phyloP scores from a whole-genome alignment of 2,888 invertebrate species.

The Dendrolimus houi region DNA sequence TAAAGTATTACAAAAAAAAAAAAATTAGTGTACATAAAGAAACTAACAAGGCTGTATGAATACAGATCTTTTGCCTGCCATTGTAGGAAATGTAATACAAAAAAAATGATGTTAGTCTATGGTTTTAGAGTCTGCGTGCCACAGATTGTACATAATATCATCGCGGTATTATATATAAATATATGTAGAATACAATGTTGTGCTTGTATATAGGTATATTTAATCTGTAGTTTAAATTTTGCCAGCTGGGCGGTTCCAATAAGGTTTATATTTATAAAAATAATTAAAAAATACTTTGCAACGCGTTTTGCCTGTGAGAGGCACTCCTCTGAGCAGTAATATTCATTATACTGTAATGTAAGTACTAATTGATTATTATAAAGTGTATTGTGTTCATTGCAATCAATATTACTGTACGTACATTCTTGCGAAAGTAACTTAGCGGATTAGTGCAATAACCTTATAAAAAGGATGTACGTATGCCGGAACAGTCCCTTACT shows the following conservation, averaged over 20 bases:
- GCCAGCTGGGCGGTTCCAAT: conserved; percentile 69
- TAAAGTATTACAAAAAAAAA: no score
- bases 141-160: no score
- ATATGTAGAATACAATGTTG: no score
- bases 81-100: no score
- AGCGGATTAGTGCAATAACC: conserved; percentile 29
- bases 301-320: conserved; percentile 1
- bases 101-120: no score
- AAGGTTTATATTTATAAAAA: conserved; percentile 23
- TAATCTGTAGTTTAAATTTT: conserved; percentile 34
- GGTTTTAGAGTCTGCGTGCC: no score
- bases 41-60: no score
- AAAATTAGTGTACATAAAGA: no score
- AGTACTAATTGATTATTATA: conserved; percentile 11
- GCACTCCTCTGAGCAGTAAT: background rate
- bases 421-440: conserved; percentile 35
- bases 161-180: no score
- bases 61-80: no score
- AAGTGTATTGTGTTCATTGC: conserved; percentile 17
- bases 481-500: conserved; percentile 9
- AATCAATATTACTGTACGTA: conserved; percentile 37
- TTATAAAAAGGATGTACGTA: conserved; percentile 13
- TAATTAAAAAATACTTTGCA: no score
- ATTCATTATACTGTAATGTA: conserved; percentile 12
- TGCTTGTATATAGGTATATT: background rate